Percentiles rank a stretch among this genome's conserved stretches.
Conservation (phyloP, 1,140 invertebrate genomes). For the Drosophila hydei region DNA sequence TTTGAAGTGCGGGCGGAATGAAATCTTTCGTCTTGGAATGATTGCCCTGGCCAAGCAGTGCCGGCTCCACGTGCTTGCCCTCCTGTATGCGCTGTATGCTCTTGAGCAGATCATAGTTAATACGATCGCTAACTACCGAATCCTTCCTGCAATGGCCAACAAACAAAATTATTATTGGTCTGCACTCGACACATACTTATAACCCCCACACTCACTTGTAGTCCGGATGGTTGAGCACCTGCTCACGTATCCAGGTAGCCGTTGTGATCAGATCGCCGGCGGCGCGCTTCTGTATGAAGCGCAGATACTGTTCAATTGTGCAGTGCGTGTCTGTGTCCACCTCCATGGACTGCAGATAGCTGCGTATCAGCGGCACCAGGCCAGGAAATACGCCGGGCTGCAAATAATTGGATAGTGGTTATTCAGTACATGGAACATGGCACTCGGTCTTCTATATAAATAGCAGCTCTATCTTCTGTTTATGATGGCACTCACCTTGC, state of each 20-base stretch:
- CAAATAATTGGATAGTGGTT: conserved; percentile 22
- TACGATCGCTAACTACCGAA: conserved; percentile 93
- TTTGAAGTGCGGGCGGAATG: conserved; percentile 86
- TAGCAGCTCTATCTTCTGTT: too few species aligned
- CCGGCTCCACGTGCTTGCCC: conserved; percentile 89
- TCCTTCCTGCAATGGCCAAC: conserved; percentile 86
- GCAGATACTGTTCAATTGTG: conserved; percentile 98
- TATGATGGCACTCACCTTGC: conserved; percentile 88
- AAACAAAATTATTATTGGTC: conserved; percentile 4
- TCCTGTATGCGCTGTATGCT: conserved; percentile 90
- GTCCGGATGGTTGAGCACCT: conserved; percentile 94
- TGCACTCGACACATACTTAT: too few species aligned
- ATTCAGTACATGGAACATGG: too few species aligned
- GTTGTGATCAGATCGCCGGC: conserved; percentile 94
- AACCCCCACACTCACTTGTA: conserved; percentile 89
- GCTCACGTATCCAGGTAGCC: conserved; percentile 96
- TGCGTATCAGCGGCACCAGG: conserved; percentile 96
- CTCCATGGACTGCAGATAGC: conserved; percentile 96
- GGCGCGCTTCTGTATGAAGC: conserved; percentile 95
- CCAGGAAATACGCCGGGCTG: conserved; percentile 94
- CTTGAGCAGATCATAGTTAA: conserved; percentile 97
- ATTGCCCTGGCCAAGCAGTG: conserved; percentile 89
- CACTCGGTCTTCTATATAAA: neutral
- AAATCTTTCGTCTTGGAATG: conserved; percentile 91
- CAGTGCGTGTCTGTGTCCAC: conserved; percentile 98